Evolutionary conservation across 1,140 invertebrate species (phyloP).

Genomic region (Ditylenchus dipsaci): DNA sequence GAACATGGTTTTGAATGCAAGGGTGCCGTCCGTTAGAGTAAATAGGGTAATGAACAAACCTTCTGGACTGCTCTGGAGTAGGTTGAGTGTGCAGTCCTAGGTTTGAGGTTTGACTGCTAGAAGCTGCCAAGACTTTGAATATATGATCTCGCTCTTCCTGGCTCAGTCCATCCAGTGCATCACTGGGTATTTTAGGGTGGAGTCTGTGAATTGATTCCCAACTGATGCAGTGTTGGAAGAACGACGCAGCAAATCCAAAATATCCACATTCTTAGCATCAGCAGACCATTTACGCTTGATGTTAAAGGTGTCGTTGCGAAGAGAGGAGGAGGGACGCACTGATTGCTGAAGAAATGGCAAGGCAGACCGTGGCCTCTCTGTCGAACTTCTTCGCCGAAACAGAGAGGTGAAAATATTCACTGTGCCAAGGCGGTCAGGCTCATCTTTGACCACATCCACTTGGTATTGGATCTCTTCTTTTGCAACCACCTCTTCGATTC

Average conservation of each 20-base stretch:
- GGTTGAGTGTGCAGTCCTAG: neutral
- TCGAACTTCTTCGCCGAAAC: neutral
- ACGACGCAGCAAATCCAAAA: constrained; percentile 17
- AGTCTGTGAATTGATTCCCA: neutral
- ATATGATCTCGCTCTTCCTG: constrained; percentile 36
- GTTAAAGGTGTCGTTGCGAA: neutral
- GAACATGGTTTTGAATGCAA: too few relatives aligned
- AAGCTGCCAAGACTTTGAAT: constrained; percentile 27
- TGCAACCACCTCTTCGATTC: neutral
- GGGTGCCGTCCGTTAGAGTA: too few relatives aligned
- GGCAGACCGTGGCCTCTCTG: constrained; percentile 10
- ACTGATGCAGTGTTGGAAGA: constrained; percentile 6
- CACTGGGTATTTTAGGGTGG: constrained; percentile 17
- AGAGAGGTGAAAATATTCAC: neutral
- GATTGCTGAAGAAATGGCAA: constrained; percentile 16
- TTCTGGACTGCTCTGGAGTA: constrained; percentile 2
- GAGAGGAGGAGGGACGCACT: neutral
- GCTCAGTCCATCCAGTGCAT: constrained; percentile 27
- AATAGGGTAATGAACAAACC: neutral
- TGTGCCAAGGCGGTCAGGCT: constrained; percentile 1
- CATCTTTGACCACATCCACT: constrained; percentile 1
- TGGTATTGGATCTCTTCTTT: neutral
- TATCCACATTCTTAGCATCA: neutral
- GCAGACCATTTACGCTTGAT: constrained; percentile 11
- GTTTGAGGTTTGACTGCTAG: neutral